Percentiles rank a stretch among this genome's conserved stretches.
Evolutionary conservation across 2,888 invertebrate species (phyloP).

Genomic region (Caenorhabditis sinica): DNA sequence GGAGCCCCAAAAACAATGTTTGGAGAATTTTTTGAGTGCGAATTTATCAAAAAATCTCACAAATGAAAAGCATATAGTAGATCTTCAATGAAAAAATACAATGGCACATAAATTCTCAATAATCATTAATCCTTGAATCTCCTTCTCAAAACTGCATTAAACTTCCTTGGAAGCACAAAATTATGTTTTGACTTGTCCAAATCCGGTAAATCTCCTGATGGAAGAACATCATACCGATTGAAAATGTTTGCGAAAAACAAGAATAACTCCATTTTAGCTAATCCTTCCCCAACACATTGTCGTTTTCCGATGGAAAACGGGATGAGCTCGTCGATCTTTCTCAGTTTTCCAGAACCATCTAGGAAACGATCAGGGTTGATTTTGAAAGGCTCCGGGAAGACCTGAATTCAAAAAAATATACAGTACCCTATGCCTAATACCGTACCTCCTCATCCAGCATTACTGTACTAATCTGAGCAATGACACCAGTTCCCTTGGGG

Average conservation of each 20-base stretch:
- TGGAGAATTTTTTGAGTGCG: no score
- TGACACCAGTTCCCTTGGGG: conserved; percentile 52
- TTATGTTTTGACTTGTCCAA: conserved; percentile 48
- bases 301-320: conserved; percentile 76
- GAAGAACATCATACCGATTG: conserved; percentile 55
- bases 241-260: conserved; percentile 63
- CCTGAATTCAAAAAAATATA: conserved; percentile 18
- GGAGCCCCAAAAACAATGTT: no score
- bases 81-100: no score
- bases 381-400: conserved; percentile 61
- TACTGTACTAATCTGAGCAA: conserved; percentile 69
- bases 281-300: conserved; percentile 63
- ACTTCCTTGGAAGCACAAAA: conserved; percentile 44
- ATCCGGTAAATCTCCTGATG: conserved; percentile 12
- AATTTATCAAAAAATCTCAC: no score
- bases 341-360: conserved; percentile 40
- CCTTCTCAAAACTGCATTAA: conserved; percentile 26
- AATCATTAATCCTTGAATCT: conserved; percentile 8
- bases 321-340: conserved; percentile 68
- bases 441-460: conserved; percentile 63
- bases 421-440: neutral
- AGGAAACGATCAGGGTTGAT: conserved; percentile 65
- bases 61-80: no score
- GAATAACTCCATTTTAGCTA: conserved; percentile 62
- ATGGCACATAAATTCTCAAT: neutral